Evolutionary conservation across 2,113 vertebrate species (phyloP).

Genomic region (Irena cyanogastra): DNA sequence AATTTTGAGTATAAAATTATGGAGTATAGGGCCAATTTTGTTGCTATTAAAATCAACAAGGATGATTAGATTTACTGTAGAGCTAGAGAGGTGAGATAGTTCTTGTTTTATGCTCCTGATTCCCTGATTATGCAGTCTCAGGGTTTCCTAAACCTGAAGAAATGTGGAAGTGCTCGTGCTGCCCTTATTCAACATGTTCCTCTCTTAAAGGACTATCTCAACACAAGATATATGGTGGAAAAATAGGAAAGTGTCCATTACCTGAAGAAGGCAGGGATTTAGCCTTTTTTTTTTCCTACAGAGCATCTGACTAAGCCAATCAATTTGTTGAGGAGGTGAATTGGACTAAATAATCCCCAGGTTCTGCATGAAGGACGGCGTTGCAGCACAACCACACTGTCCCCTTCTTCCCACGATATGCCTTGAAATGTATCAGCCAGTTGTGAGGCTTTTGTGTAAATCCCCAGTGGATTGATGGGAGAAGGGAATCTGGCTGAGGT

Average conservation of each 20-base stretch:
- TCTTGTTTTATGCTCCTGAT: background rate
- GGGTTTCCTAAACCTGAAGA: background rate
- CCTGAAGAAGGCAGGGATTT: background rate
- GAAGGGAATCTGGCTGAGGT: background rate
- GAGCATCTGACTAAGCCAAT: background rate
- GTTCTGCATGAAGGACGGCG: background rate
- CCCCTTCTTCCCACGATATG: background rate
- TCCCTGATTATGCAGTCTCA: background rate
- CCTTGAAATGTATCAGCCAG: background rate
- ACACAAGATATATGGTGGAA: background rate
- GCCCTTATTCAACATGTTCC: background rate
- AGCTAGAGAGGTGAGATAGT: background rate
- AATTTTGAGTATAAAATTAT: background rate
- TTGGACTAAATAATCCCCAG: background rate
- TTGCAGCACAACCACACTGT: background rate
- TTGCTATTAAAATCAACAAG: background rate
- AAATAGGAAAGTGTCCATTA: background rate
- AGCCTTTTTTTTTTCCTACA: background rate
- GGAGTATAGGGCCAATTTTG: background rate
- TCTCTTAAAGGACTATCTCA: background rate
- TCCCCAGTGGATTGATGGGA: background rate
- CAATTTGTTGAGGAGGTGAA: background rate
- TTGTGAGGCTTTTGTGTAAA: background rate
- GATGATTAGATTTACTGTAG: background rate
- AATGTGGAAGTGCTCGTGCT: background rate